Evolutionary conservation across 2,113 vertebrate genomes (phyloP).

Genomic region (Centropus unirufus): DNA sequence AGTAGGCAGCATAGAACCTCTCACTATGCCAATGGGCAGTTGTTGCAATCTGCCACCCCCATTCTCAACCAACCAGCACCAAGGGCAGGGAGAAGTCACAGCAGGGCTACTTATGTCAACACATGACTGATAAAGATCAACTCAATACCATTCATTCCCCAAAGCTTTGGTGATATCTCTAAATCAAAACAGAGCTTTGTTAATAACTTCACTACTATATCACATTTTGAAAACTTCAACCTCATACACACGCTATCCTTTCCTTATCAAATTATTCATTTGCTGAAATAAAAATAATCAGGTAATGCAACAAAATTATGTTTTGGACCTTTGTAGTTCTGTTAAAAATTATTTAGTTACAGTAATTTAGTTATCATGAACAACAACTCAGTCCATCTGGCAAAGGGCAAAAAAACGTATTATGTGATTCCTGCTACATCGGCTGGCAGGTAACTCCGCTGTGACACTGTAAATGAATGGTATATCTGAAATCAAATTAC

Average conservation of each 20-base stretch:
- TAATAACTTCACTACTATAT: neutral
- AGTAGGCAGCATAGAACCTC: neutral
- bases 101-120: neutral
- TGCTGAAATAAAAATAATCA: neutral
- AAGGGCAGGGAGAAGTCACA: neutral
- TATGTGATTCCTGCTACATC: neutral
- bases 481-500: neutral
- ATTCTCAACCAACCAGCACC: neutral
- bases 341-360: neutral
- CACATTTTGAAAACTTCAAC: neutral
- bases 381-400: neutral
- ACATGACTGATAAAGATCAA: neutral
- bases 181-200: neutral
- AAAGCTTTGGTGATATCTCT: neutral
- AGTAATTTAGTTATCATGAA: neutral
- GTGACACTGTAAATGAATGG: neutral
- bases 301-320: neutral
- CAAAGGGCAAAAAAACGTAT: neutral
- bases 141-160: neutral
- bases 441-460: neutral
- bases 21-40: neutral
- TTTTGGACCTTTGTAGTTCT: neutral
- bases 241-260: neutral
- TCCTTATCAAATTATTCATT: neutral
- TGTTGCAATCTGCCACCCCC: neutral